phyloP scores from a whole-genome alignment of 2,113 vertebrate species.

The Heterocephalus glaber region DNA sequence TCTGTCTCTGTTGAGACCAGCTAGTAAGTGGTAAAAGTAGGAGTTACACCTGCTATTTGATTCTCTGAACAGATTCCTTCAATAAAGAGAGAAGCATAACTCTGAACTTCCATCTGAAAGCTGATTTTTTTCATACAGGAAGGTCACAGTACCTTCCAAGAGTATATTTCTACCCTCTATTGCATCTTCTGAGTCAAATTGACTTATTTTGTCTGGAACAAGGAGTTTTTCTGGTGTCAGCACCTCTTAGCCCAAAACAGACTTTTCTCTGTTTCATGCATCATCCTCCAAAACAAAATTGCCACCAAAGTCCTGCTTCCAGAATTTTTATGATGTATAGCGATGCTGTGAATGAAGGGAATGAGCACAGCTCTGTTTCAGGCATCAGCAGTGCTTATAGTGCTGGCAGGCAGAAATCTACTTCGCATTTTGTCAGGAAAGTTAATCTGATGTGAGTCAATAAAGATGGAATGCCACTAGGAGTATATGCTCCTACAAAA shows the following conservation, averaged over 20 bases:
- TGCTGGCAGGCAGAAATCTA: not conserved
- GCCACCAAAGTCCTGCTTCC: slow-evolving; percentile 41
- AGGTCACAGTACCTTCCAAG: not conserved
- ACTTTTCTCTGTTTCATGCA: slow-evolving; percentile 41
- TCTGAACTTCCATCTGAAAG: not conserved
- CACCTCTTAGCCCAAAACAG: slow-evolving; percentile 42
- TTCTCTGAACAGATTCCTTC: not conserved
- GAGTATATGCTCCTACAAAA: not conserved
- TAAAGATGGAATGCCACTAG: not conserved
- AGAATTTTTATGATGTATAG: slow-evolving; percentile 45
- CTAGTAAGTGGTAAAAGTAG: not conserved
- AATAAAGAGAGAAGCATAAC: not conserved
- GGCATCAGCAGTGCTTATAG: not conserved
- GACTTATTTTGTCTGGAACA: slow-evolving; percentile 61
- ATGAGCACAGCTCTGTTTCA: not conserved
- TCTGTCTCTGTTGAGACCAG: not conserved
- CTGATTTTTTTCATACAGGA: not conserved
- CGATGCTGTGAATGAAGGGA: not conserved
- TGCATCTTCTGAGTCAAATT: slow-evolving; percentile 45
- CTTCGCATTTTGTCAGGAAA: slow-evolving; percentile 20
- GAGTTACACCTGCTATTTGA: not conserved
- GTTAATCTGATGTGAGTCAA: not conserved
- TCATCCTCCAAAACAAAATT: slow-evolving; percentile 50
- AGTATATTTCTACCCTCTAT: not conserved
- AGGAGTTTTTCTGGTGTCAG: slow-evolving; percentile 60